Base-by-base conservation (phyloP, 1,140 invertebrate genomes). In the Drosophila ercepeae region DNA sequence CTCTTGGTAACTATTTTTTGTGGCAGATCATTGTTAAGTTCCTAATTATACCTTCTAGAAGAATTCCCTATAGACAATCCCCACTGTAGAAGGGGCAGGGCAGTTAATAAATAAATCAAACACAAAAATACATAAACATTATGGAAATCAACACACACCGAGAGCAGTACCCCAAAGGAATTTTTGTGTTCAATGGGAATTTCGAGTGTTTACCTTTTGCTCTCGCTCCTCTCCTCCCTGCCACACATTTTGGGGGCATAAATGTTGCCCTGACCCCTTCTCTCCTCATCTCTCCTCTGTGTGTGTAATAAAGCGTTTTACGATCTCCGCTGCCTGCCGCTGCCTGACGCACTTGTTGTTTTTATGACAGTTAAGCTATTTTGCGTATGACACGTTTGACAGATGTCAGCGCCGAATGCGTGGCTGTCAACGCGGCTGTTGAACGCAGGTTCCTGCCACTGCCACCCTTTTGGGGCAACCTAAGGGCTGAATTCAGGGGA, bases 311-410 rank as follows among this genome's bases (percentile, higher is more conserved):
- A 86, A 86, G 63, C 73, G 73, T 88, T 88, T 88, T 88, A 86
- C 73, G 82, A 67, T 74, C 45, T 58, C 68, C 51, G 42, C 50
- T 50, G 49, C 45, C 36, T 55, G 70, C 68, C 51, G 42, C 50
- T 50, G 49, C 45, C 36, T 55, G 70, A 46, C 67, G 63, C 58
- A 54, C 70, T 76, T 77, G 59, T 67, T 75, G 76, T 88, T 86
- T 86, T 88, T 81, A 86, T 81, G 82, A 81, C 72, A 81, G 82
- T 88, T 88, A 81, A 88, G 82, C 82, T 86, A 86, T 86, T 86
- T 88, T 81, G 82, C 82, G 81, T 86, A 81, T 88, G 82, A 86
- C 81, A 88, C 72, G 82, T 86, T 81, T 86, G 73, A 88, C 81
- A 88, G 81, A 88, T 81, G 82, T 68, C 76, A 73, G 61, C 73